These are phyloP conservation scores for Leptinotarsa juncta DNA, from an alignment of 2,888 invertebrate species.

Conservation along the genomic window DNA sequence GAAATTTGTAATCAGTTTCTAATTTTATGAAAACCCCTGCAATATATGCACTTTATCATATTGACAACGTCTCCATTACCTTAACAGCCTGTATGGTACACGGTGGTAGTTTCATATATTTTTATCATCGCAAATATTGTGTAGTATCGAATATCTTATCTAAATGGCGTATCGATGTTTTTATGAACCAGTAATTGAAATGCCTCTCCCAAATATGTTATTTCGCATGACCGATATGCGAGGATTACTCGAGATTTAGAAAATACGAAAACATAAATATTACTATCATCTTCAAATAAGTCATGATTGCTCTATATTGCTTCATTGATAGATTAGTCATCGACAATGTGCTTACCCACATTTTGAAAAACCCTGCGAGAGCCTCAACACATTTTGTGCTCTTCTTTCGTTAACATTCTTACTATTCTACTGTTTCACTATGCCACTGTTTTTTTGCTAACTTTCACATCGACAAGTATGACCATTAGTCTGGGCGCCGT, in stretches of 20 bases:
- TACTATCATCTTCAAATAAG: too few species aligned
- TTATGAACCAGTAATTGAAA: background rate
- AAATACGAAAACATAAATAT: background rate
- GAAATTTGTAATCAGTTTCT: too few species aligned
- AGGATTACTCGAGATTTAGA: background rate
- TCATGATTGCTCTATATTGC: too few species aligned
- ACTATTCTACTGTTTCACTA: too few species aligned
- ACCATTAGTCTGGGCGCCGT: too few species aligned
- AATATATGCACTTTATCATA: background rate
- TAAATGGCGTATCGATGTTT: slow-evolving; percentile 19
- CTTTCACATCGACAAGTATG: too few species aligned
- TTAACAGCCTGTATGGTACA: background rate
- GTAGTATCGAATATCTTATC: slow-evolving; percentile 6
- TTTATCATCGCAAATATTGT: slow-evolving; percentile 9
- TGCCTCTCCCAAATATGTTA: background rate
- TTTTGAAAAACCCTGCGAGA: too few species aligned
- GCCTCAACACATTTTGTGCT: too few species aligned
- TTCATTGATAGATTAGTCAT: too few species aligned
- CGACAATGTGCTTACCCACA: too few species aligned
- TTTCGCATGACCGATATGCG: background rate
- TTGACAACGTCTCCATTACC: slow-evolving; percentile 1
- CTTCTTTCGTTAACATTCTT: too few species aligned
- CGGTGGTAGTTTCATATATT: slow-evolving; percentile 3
- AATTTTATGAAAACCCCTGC: background rate
- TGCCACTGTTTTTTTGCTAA: too few species aligned